Percentiles rank a stretch among this genome's conserved stretches.
These are phyloP conservation scores for Dreissena rostriformis DNA, from an alignment of 1,140 invertebrate species.

Conservation along the genomic window DNA sequence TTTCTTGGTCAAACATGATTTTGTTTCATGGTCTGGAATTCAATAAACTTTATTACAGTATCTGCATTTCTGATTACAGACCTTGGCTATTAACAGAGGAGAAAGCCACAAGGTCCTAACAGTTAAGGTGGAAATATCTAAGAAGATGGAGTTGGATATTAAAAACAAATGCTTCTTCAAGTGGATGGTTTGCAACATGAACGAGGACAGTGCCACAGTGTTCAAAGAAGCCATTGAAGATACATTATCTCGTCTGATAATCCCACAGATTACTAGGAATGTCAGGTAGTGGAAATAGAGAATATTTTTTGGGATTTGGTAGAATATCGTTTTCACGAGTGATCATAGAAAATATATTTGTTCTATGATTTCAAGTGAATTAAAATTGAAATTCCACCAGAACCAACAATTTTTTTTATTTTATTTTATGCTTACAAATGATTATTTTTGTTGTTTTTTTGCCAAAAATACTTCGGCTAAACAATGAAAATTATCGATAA, in stretches of 20 bases:
- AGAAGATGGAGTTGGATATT: conserved; percentile 85
- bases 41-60: background rate
- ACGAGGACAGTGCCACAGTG: conserved; percentile 78
- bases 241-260: conserved; percentile 83
- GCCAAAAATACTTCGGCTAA: no score
- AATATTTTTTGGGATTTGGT: no score
- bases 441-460: no score
- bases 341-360: no score
- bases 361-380: no score
- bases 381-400: no score
- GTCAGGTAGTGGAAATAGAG: conserved; percentile 75
- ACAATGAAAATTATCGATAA: no score
- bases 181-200: conserved; percentile 79
- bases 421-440: no score
- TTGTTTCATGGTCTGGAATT: background rate
- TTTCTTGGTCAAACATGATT: no score
- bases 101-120: conserved; percentile 90
- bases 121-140: conserved; percentile 88
- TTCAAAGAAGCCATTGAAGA: conserved; percentile 84
- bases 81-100: conserved; percentile 92
- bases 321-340: no score
- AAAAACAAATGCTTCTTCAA: conserved; percentile 81
- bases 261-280: conserved; percentile 77
- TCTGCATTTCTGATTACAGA: conserved; percentile 78
- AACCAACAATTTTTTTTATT: no score